Percentiles rank a stretch among this genome's conserved stretches.
phyloP scores from a whole-genome alignment of 37 sponge, comb jelly and placozoan species.

The Tethya wilhelma region DNA sequence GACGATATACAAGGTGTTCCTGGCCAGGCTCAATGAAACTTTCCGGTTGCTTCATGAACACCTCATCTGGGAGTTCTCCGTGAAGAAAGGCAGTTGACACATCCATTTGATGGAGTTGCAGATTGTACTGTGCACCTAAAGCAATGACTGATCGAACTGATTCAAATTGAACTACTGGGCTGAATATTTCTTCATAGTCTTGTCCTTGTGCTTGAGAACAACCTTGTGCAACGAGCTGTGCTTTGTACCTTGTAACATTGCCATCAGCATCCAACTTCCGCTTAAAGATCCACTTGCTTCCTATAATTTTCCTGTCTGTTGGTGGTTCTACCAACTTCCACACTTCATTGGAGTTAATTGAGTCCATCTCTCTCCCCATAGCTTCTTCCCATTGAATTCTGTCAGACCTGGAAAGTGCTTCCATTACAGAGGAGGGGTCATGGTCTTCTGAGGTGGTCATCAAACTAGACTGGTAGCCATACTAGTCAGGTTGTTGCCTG shows the following conservation, averaged over 20 bases:
- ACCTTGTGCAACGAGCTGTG: constrained; percentile 42
- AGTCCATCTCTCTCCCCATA: constrained; percentile 54
- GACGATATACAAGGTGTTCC: constrained; percentile 28
- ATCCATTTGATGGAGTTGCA: constrained; percentile 46
- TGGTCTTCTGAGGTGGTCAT: no score
- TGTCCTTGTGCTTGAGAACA: constrained; percentile 28
- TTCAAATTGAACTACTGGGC: constrained; percentile 32
- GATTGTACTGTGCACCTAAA: constrained; percentile 5
- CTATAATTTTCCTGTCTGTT: constrained; percentile 21
- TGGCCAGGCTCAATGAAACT: constrained; percentile 20
- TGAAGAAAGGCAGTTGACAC: constrained; percentile 46
- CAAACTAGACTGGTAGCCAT: constrained; percentile 24
- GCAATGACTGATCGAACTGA: constrained; percentile 38
- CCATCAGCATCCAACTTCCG: constrained; percentile 29
- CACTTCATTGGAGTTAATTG: constrained; percentile 41
- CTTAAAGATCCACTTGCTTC: constrained; percentile 63
- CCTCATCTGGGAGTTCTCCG: constrained; percentile 33
- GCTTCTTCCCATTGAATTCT: constrained; percentile 37
- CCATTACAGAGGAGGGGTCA: constrained; percentile 28
- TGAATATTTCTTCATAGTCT: constrained; percentile 52
- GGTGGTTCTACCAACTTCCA: constrained; percentile 51
- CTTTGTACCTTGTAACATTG: constrained; percentile 28
- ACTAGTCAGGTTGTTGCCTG: constrained; percentile 24
- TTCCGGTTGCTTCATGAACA: constrained; percentile 52
- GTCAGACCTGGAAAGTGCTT: constrained; percentile 27